These are phyloP conservation scores for Tyria jacobaeae DNA, from an alignment of 2,888 invertebrate genomes.

Conservation along the genomic window DNA sequence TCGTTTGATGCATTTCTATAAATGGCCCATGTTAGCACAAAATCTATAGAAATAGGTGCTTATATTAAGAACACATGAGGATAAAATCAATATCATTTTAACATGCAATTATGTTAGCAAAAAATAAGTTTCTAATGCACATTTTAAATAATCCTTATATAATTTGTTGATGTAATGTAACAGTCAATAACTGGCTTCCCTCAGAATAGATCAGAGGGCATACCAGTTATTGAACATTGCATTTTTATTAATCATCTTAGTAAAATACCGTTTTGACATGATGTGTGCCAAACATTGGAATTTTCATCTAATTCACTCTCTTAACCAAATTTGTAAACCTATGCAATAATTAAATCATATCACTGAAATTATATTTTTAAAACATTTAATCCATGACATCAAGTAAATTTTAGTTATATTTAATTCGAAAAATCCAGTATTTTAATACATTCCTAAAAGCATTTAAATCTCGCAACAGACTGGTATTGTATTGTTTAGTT, in stretches of 20 bases:
- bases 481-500: constrained; percentile 45
- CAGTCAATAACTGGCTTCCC: no score
- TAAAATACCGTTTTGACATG: background rate
- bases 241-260: background rate
- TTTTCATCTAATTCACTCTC: constrained; percentile 15
- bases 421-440: constrained; percentile 37
- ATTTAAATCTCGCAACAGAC: constrained; percentile 47
- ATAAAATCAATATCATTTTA: background rate
- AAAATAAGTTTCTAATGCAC: background rate
- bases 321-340: constrained; percentile 25
- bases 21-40: background rate
- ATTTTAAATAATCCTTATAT: background rate
- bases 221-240: no score
- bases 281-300: constrained; percentile 36
- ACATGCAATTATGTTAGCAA: background rate
- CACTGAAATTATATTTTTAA: constrained; percentile 47
- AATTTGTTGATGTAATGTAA: no score
- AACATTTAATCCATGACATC: constrained; percentile 50
- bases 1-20: no score
- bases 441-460: constrained; percentile 53
- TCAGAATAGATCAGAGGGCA: no score
- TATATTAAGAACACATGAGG: background rate
- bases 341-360: constrained; percentile 55
- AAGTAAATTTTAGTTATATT: constrained; percentile 33
- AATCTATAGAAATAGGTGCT: background rate